Base-by-base conservation (phyloP, 1,140 invertebrate genomes). In the Muscidifurax raptorellus region DNA sequence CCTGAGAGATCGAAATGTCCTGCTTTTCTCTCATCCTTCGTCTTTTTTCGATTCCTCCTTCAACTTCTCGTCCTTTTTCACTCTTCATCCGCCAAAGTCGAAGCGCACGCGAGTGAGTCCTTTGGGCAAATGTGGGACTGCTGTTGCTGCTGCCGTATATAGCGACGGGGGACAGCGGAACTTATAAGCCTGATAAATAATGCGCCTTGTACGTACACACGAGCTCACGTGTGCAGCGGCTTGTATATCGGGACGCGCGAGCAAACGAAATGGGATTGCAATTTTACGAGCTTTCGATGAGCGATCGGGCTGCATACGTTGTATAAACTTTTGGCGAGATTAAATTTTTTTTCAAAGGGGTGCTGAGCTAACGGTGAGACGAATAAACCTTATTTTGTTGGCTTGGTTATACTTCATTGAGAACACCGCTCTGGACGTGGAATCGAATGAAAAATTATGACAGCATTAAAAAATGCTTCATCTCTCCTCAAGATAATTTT, bases 121-220 rank as follows among this genome's bases (percentile, higher is more conserved):
- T 78, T 66, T 64, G 22, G 32, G 52, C 28, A 9, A 27, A 36
- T 40, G 22, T 59, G 15, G 52, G 52, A 59, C 52, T 59, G 52
- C 15, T 22, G 18, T n/a, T 36, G 32, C 32, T 7, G 36, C 36
- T 40, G 36, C 36, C 10, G 36, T 40, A 40, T n/a, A 40, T n/a
- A 59, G 75, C 47, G 47, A 0, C 75, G 18, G 12, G 18, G 52
- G 27, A 13, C 27, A 4, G 44, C 28, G 52, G 18, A 52, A 22
- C 64, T 71, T 71, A 80, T 80, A 69, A 71, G 40, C 47, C 67
- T 52, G 79, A 80, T 80, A 80, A 80, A 80, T 80, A 71, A 80
- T 71, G 67, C 25, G 12, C 22, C 64, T 9, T 30, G 66, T 25
- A 10, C 40, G n/a, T 9, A 47, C 25, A 44, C 10, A 44, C n/a